phyloP scores from a whole-genome alignment of 2,113 vertebrate genomes.

The Andinoacara biseriatus region DNA sequence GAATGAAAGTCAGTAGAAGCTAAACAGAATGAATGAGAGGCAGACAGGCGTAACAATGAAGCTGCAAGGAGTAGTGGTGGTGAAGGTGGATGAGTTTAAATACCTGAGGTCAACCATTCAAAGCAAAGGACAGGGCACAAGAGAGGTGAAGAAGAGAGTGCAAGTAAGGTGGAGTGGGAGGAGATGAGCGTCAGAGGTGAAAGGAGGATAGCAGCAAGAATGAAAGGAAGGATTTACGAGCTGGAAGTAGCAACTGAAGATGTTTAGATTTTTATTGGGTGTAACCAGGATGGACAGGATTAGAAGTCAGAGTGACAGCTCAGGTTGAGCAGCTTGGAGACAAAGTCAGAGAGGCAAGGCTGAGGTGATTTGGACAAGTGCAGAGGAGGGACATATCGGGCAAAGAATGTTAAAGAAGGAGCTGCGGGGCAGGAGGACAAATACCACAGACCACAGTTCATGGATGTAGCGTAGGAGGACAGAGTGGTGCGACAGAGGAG shows the following conservation, averaged over 20 bases:
- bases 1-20: too few relatives aligned
- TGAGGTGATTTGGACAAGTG: not conserved
- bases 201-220: not conserved
- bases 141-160: not conserved
- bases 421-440: too few relatives aligned
- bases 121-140: not conserved
- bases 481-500: too few relatives aligned
- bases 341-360: not conserved
- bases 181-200: not conserved
- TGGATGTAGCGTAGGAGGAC: too few relatives aligned
- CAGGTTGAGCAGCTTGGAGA: not conserved
- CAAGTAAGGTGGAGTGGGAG: not conserved
- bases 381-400: too few relatives aligned
- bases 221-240: not conserved
- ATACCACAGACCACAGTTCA: too few relatives aligned
- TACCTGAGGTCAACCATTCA: not conserved
- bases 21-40: too few relatives aligned
- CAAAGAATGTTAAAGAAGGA: too few relatives aligned
- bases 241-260: not conserved
- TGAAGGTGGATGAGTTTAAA: not conserved
- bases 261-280: not conserved
- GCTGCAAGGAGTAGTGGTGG: not conserved
- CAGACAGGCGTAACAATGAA: too few relatives aligned
- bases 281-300: not conserved
- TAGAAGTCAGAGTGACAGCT: not conserved